These are phyloP conservation scores for Brenthis daphne DNA, from an alignment of 2,888 invertebrate species.

Conservation along the genomic window DNA sequence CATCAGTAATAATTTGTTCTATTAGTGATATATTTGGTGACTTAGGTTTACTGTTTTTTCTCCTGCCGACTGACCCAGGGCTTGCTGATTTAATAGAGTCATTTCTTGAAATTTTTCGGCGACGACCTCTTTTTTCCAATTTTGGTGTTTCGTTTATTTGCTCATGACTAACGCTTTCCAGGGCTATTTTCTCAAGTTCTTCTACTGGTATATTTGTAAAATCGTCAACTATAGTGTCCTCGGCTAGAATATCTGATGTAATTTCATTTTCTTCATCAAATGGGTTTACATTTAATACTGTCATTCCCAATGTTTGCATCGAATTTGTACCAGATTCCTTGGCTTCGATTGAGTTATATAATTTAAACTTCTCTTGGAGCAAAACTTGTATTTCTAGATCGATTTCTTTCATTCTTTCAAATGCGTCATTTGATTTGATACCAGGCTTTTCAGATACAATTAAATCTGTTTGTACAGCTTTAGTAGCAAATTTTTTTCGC, in stretches of 20 bases:
- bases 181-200: constrained; percentile 69
- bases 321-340: constrained; percentile 54
- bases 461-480: constrained; percentile 60
- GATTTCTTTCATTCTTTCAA: constrained; percentile 83
- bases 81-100: constrained; percentile 53
- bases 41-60: constrained; percentile 52
- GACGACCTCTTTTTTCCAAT: constrained; percentile 46
- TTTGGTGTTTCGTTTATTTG: constrained; percentile 39
- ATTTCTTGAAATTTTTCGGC: constrained; percentile 48
- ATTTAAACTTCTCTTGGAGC: constrained; percentile 81
- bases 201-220: constrained; percentile 70
- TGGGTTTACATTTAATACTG: constrained; percentile 64
- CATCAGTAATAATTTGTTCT: constrained; percentile 72
- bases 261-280: constrained; percentile 44
- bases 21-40: constrained; percentile 70
- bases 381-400: constrained; percentile 82
- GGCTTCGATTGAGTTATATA: constrained; percentile 78
- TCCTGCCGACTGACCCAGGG: constrained; percentile 47
- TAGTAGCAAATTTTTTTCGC: constrained; percentile 46
- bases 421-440: constrained; percentile 57
- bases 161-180: constrained; percentile 55
- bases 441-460: constrained; percentile 42
- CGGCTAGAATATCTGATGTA: constrained; percentile 44
- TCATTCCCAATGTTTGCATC: constrained; percentile 68
- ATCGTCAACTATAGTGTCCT: constrained; percentile 64